Percentiles rank a stretch among this genome's conserved stretches.
Conservation (phyloP, 1,140 invertebrate species). For the Magallana gigas region DNA sequence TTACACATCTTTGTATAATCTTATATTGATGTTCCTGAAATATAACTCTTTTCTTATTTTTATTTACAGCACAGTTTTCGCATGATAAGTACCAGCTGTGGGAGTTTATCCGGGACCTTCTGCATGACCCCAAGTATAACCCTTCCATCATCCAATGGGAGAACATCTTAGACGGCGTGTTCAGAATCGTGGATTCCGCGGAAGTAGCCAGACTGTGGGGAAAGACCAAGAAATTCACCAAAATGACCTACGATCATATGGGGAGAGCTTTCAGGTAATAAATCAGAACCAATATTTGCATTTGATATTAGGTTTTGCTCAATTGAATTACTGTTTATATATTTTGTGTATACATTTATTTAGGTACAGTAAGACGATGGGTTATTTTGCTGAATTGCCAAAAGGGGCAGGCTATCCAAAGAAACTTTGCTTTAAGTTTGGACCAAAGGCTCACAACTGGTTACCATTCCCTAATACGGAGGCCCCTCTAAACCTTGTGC, state of each 20-base stretch:
- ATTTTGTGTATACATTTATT: constrained; percentile 32
- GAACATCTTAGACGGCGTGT: constrained; percentile 81
- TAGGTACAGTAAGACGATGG: constrained; percentile 81
- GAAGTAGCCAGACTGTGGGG: constrained; percentile 34
- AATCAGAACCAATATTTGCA: not conserved
- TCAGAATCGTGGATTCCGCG: constrained; percentile 5
- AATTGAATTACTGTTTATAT: not conserved
- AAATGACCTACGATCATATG: constrained; percentile 27
- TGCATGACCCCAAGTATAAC: constrained; percentile 63
- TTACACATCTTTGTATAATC: too few relatives aligned
- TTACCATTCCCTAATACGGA: constrained; percentile 15
- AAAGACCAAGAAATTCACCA: constrained; percentile 10
- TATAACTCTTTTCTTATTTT: too few relatives aligned
- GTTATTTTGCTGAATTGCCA: constrained; percentile 80
- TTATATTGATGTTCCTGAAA: too few relatives aligned
- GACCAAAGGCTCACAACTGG: constrained; percentile 73
- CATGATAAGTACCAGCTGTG: constrained; percentile 63
- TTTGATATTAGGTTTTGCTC: not conserved
- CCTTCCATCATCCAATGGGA: constrained; percentile 87
- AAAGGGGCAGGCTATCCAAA: constrained; percentile 81
- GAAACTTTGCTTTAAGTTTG: constrained; percentile 82
- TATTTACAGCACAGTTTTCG: not conserved
- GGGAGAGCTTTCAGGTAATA: constrained; percentile 24
- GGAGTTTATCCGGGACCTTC: constrained; percentile 71
- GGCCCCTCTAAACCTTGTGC: not conserved